Base-by-base conservation (phyloP, 2,888 invertebrate species). In the Rhamnusium bicolor region DNA sequence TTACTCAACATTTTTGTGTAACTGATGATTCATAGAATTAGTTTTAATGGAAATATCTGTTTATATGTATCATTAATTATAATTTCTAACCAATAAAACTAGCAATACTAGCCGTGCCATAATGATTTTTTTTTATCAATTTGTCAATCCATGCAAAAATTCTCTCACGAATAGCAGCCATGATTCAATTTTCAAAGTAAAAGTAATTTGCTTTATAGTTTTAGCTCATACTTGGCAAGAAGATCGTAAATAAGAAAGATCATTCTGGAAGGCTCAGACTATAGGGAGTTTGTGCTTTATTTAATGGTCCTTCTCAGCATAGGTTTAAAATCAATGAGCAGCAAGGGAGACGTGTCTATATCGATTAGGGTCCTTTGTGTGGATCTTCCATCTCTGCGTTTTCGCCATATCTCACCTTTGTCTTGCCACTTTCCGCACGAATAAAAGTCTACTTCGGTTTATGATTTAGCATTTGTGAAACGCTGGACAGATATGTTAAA, bases 321-420 rank as follows among this genome's bases (percentile, higher is more conserved):
- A 72, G 74, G 78, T 81, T 82, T 82, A 80, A 82, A 82, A 82
- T 83, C 83, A 81, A 83, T 81, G 82, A 79, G 76, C 79, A 75
- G 68, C 78, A 54, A 70, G 79, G 77, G 81, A 81, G 79, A 80
- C 79, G 78, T 78, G 81, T 81, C 80, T 77, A 79, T 82, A 82
- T 82, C 81, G 82, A 82, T 81, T 81, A 82, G 80, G 75, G 74
- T 71, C 76, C 79, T 79, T 79, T 81, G 80, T 81, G 79, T 81
- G 76, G 63, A 60, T 69, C 74, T 66, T 73, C 70, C 71, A 63
- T 16, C 66, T 61, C 67, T 60, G 66, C 71, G 62, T 66, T 68
- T 65, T 51, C 71, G 70, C 70, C 72, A 72, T 67, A 67, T 68
- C 56, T 69, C 74, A 66, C 66, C 66, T 71, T 65, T 62, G 67